Percentiles rank a stretch among this genome's conserved stretches.
Evolutionary conservation across 1,140 invertebrate genomes (phyloP).

Genomic region (Muscidifurax raptorellus): DNA sequence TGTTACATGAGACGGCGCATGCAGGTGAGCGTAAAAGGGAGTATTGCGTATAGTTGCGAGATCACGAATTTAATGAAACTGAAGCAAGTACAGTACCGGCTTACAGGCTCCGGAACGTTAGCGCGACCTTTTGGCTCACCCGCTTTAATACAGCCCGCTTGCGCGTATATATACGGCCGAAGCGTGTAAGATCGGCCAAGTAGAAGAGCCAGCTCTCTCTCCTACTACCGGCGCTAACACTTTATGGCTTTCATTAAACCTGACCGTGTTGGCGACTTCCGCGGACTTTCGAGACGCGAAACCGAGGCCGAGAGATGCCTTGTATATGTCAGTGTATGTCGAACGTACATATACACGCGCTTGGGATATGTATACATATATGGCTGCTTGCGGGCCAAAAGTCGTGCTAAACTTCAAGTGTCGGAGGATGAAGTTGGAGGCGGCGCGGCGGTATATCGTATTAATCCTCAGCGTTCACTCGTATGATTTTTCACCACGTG

Average conservation of each 20-base stretch:
- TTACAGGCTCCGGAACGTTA: neutral
- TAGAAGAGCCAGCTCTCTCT: constrained; percentile 2
- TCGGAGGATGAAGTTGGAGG: too few species aligned
- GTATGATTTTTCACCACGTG: too few species aligned
- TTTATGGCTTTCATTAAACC: constrained; percentile 69
- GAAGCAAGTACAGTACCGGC: neutral
- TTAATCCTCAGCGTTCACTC: too few species aligned
- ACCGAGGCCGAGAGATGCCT: neutral
- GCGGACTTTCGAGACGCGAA: constrained; percentile 34
- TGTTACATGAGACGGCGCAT: neutral
- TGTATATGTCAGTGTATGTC: neutral
- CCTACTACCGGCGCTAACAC: constrained; percentile 36
- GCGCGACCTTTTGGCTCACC: constrained; percentile 24
- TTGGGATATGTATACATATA: too few species aligned
- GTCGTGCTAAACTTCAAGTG: too few species aligned
- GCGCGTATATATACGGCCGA: neutral
- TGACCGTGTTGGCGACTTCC: constrained; percentile 54
- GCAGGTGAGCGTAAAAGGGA: neutral
- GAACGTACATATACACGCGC: neutral
- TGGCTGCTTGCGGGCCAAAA: too few species aligned
- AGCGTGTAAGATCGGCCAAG: constrained; percentile 28
- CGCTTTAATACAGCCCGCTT: constrained; percentile 11
- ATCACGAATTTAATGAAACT: constrained; percentile 38
- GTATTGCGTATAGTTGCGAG: neutral
- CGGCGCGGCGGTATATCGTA: too few species aligned